Evolutionary conservation across 2,797 vertebrate genomes (phyloP).

Genomic region (Epinephelus coioides): DNA sequence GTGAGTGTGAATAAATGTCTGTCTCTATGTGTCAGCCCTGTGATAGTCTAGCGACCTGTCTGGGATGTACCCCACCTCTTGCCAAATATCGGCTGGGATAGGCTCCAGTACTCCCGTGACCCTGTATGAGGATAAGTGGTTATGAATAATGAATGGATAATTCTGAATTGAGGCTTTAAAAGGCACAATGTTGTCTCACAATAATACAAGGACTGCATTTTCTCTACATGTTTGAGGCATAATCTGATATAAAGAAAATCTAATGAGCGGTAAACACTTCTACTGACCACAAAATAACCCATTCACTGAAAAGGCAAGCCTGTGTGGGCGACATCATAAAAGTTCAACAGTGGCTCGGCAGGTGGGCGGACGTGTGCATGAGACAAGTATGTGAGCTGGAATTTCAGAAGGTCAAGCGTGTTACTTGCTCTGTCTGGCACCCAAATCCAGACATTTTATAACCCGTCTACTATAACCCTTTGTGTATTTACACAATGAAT

Average conservation of each 20-base stretch:
- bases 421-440: conserved; percentile 24
- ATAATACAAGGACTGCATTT: background rate
- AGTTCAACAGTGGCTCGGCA: conserved; percentile 39
- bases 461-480: conserved; percentile 8
- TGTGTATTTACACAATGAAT: conserved; percentile 19
- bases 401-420: conserved; percentile 50
- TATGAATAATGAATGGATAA: no score
- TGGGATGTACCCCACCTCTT: no score
- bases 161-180: conserved; percentile 1
- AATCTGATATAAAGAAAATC: background rate
- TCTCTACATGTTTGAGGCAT: background rate
- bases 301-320: conserved; percentile 34
- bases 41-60: no score
- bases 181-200: background rate
- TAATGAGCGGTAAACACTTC: conserved; percentile 30
- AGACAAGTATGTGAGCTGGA: conserved; percentile 46
- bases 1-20: no score
- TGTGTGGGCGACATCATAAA: conserved; percentile 47
- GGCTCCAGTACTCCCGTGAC: no score
- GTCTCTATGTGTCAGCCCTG: no score
- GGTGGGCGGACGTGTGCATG: conserved; percentile 48
- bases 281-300: conserved; percentile 42
- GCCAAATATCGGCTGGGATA: no score
- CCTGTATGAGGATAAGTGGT: no score
- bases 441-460: conserved; percentile 34